These are phyloP conservation scores for Clepsis dumicolana DNA, from an alignment of 2,888 invertebrate genomes.

Conservation along the genomic window DNA sequence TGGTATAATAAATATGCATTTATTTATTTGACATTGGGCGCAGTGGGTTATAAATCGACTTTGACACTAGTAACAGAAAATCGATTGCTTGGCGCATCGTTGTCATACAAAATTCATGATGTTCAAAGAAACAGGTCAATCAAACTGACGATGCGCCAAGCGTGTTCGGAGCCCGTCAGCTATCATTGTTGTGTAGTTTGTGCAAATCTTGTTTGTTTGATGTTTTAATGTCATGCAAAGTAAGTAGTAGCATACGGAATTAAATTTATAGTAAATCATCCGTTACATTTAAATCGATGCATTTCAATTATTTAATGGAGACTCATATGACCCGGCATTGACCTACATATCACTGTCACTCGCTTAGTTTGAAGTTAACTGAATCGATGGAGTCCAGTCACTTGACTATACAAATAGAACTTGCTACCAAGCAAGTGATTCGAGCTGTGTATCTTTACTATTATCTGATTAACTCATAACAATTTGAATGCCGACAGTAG, in stretches of 20 bases:
- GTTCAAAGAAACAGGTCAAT: background rate
- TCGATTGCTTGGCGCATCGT: constrained; percentile 45
- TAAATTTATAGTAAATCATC: constrained; percentile 36
- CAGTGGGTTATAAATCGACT: constrained; percentile 22
- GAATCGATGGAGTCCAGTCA: constrained; percentile 8
- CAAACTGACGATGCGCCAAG: constrained; percentile 37
- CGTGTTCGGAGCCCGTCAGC: constrained; percentile 42
- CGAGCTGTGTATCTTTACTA: background rate
- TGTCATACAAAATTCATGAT: constrained; percentile 12
- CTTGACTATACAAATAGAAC: background rate
- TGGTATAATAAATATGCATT: constrained; percentile 29
- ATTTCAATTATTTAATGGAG: constrained; percentile 7
- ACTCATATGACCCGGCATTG: constrained; percentile 30
- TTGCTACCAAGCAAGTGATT: background rate
- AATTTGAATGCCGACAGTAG: background rate
- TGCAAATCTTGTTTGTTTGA: constrained; percentile 44
- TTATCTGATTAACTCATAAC: background rate
- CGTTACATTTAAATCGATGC: constrained; percentile 8
- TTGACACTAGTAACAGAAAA: constrained; percentile 39
- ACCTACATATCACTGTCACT: constrained; percentile 29
- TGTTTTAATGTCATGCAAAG: constrained; percentile 46
- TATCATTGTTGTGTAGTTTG: constrained; percentile 48
- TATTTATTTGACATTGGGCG: constrained; percentile 14
- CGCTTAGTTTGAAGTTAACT: constrained; percentile 1
- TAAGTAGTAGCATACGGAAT: constrained; percentile 43